Conservation (phyloP, 2,888 invertebrate genomes). For the Caenorhabditis sinica region DNA sequence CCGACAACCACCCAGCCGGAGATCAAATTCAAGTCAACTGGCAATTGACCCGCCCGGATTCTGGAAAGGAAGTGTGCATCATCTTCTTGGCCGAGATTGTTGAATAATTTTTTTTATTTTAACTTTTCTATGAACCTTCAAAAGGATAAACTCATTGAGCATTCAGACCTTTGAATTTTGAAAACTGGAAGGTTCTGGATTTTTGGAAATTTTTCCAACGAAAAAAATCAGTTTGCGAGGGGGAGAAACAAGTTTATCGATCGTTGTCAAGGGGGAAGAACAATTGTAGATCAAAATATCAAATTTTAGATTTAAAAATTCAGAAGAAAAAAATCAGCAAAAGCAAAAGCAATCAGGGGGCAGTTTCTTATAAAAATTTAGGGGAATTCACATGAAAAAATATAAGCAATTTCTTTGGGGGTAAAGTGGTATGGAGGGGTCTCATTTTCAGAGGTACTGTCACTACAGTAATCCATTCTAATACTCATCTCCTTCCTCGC, state of each 20-base stretch:
- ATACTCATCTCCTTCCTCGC: conserved; percentile 78
- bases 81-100: conserved; percentile 78
- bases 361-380: background rate
- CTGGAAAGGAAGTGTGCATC: conserved; percentile 74
- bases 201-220: background rate
- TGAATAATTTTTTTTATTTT: conserved; percentile 40
- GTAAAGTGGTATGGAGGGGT: background rate
- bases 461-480: conserved; percentile 27
- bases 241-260: conserved; percentile 56
- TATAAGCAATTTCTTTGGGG: background rate
- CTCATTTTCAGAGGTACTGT: background rate
- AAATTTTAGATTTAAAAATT: no score
- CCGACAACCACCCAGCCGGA: conserved; percentile 52
- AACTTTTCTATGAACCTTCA: conserved; percentile 7
- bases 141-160: background rate
- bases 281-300: background rate
- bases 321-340: conserved; percentile 9
- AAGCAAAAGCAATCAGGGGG: conserved; percentile 8
- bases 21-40: conserved; percentile 77
- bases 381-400: conserved; percentile 34
- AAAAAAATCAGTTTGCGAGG: conserved; percentile 11
- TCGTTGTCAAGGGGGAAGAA: conserved; percentile 37
- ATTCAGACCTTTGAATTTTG: no score
- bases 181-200: no score
- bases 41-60: conserved; percentile 70